These are phyloP conservation scores for Yasuhikotakia modesta DNA, from an alignment of 2,797 vertebrate genomes.

Conservation along the genomic window DNA sequence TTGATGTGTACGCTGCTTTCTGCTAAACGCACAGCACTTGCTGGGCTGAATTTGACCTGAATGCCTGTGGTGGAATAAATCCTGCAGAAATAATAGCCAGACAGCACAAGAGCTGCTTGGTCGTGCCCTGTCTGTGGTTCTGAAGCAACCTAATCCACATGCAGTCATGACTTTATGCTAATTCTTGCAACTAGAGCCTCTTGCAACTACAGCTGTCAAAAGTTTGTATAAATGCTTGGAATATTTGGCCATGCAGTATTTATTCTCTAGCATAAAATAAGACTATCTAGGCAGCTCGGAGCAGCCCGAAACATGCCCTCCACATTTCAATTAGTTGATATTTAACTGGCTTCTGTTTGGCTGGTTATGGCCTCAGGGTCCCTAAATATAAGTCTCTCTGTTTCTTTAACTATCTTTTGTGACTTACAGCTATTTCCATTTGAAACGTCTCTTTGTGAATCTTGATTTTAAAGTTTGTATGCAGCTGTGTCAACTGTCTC, in stretches of 20 bases:
- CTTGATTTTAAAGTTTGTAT: not conserved
- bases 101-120: not conserved
- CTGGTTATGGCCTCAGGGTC: conserved; percentile 29
- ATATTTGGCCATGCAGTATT: conserved; percentile 21
- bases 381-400: conserved; percentile 14
- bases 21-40: not conserved
- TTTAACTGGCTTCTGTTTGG: conserved; percentile 1
- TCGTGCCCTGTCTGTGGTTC: not conserved
- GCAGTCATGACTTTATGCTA: not conserved
- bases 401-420: not conserved
- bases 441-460: not conserved
- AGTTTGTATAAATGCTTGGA: conserved; percentile 4
- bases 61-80: conserved; percentile 22
- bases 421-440: not conserved
- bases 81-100: conserved; percentile 32
- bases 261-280: conserved; percentile 16
- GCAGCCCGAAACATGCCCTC: not conserved
- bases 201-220: not conserved
- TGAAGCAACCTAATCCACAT: not conserved
- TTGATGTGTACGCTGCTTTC: conserved; percentile 25
- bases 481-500: not conserved
- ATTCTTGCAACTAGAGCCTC: not conserved
- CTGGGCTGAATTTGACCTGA: conserved; percentile 1
- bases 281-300: conserved; percentile 4
- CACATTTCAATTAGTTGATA: conserved; percentile 23